Evolutionary conservation across 2,888 invertebrate species (phyloP).

Genomic region (Quadroppia sp.): DNA sequence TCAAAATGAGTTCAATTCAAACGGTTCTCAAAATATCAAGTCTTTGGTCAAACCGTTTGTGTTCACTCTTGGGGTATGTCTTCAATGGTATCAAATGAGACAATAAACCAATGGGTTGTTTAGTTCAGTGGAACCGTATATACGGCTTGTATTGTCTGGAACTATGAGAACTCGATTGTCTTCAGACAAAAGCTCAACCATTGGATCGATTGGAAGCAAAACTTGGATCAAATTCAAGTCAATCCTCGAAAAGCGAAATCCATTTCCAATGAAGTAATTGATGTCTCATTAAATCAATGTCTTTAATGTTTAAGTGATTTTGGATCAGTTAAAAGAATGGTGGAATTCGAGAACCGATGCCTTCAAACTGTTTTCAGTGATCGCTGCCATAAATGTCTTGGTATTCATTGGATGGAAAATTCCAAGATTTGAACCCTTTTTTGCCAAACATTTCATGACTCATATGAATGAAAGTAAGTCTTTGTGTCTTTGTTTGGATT

Average conservation of each 20-base stretch:
- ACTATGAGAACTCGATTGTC: constrained; percentile 65
- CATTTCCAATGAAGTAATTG: constrained; percentile 2
- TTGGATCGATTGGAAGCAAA: constrained; percentile 29
- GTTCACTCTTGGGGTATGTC: constrained; percentile 46
- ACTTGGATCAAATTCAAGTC: neutral
- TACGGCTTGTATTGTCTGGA: constrained; percentile 74
- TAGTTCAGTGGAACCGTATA: constrained; percentile 68
- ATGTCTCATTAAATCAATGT: neutral
- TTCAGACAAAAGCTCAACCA: neutral
- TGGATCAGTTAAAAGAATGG: constrained; percentile 58
- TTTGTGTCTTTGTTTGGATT: constrained; percentile 6
- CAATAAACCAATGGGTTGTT: constrained; percentile 36
- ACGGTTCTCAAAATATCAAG: neutral
- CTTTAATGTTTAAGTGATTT: constrained; percentile 42
- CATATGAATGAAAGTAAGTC: constrained; percentile 69
- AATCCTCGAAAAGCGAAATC: neutral
- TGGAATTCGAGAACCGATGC: constrained; percentile 70
- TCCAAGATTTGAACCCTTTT: constrained; percentile 64
- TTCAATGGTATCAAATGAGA: constrained; percentile 12
- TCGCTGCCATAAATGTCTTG: constrained; percentile 69
- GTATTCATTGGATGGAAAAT: constrained; percentile 80
- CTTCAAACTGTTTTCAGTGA: constrained; percentile 72
- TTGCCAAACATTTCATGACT: constrained; percentile 77
- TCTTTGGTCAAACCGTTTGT: constrained; percentile 45
- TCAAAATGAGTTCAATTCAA: neutral